Evolutionary conservation across 2,888 invertebrate genomes (phyloP).

Genomic region (Ennomos quercinarius): DNA sequence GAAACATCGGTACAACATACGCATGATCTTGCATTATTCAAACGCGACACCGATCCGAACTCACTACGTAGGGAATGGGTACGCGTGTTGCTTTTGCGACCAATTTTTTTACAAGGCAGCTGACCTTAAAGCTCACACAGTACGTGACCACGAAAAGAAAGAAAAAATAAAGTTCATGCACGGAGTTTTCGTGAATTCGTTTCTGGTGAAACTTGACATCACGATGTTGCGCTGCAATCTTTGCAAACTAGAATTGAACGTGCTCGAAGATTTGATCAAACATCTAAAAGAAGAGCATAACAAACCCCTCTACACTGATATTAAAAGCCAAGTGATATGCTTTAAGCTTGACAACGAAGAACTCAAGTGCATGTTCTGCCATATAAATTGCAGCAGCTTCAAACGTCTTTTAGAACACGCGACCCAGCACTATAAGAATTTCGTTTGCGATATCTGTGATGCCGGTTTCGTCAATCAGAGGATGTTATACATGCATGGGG

Average conservation of each 20-base stretch:
- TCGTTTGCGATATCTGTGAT: slow-evolving; percentile 57
- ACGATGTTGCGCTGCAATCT: slow-evolving; percentile 59
- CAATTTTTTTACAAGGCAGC: slow-evolving; percentile 51
- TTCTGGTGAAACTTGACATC: slow-evolving; percentile 63
- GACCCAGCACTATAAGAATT: slow-evolving; percentile 60
- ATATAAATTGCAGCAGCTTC: slow-evolving; percentile 50
- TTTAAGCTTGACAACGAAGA: slow-evolving; percentile 55
- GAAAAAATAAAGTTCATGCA: slow-evolving; percentile 31
- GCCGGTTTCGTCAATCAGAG: slow-evolving; percentile 56
- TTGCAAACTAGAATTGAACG: slow-evolving; percentile 45
- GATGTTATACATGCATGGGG: slow-evolving; percentile 54
- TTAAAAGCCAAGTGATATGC: slow-evolving; percentile 55
- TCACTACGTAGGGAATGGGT: slow-evolving; percentile 49
- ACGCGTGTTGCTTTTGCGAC: slow-evolving; percentile 58
- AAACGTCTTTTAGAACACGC: slow-evolving; percentile 60
- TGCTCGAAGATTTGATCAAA: slow-evolving; percentile 45
- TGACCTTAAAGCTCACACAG: slow-evolving; percentile 58
- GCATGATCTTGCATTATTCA: slow-evolving; percentile 43
- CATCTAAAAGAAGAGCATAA: slow-evolving; percentile 53
- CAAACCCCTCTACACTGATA: slow-evolving; percentile 47
- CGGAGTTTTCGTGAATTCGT: slow-evolving; percentile 21
- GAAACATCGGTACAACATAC: slow-evolving; percentile 51
- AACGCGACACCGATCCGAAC: slow-evolving; percentile 59
- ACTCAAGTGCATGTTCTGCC: slow-evolving; percentile 55
- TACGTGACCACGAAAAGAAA: slow-evolving; percentile 35